Conservation (phyloP, 2,888 invertebrate species). For the Caenorhabditis afra region DNA sequence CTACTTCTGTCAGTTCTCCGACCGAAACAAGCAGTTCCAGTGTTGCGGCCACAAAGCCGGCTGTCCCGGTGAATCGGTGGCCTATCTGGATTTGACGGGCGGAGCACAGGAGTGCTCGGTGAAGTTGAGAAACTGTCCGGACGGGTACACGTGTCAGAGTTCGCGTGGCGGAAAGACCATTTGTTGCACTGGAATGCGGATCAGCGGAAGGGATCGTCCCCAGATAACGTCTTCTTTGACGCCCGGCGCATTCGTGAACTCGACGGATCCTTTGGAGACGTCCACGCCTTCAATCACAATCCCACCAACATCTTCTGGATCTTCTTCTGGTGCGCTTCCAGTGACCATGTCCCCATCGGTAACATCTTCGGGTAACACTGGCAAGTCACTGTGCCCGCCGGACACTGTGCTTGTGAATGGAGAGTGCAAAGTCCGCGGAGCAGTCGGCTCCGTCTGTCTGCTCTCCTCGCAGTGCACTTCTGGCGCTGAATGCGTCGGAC, state of each 20-base stretch:
- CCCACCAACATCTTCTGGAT: neutral
- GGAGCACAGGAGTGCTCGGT: slow-evolving; percentile 70
- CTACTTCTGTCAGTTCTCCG: slow-evolving; percentile 79
- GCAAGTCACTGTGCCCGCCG: slow-evolving; percentile 65
- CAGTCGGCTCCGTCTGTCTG: slow-evolving; percentile 72
- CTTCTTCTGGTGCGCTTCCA: neutral
- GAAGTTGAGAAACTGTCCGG: slow-evolving; percentile 68
- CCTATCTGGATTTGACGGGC: slow-evolving; percentile 73
- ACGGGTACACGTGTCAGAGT: slow-evolving; percentile 71
- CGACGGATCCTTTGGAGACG: neutral
- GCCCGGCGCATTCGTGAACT: slow-evolving; percentile 1
- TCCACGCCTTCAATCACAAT: slow-evolving; percentile 9
- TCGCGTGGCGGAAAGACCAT: slow-evolving; percentile 62
- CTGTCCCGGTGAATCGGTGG: slow-evolving; percentile 73
- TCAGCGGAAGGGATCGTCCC: slow-evolving; percentile 45
- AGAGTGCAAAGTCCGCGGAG: slow-evolving; percentile 70
- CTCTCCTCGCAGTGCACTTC: slow-evolving; percentile 70
- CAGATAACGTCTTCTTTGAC: neutral
- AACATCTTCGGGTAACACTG: slow-evolving; percentile 20
- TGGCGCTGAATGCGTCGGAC: slow-evolving; percentile 68
- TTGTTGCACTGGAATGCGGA: slow-evolving; percentile 69
- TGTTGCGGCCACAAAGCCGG: slow-evolving; percentile 74
- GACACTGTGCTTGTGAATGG: slow-evolving; percentile 70
- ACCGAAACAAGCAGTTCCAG: slow-evolving; percentile 76
- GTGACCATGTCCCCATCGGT: slow-evolving; percentile 22